A percentile compares a stretch with the other conserved stretches of the same genome.
Evolutionary conservation across 2,113 vertebrate genomes (phyloP).

Genomic region (Rattus rattus): DNA sequence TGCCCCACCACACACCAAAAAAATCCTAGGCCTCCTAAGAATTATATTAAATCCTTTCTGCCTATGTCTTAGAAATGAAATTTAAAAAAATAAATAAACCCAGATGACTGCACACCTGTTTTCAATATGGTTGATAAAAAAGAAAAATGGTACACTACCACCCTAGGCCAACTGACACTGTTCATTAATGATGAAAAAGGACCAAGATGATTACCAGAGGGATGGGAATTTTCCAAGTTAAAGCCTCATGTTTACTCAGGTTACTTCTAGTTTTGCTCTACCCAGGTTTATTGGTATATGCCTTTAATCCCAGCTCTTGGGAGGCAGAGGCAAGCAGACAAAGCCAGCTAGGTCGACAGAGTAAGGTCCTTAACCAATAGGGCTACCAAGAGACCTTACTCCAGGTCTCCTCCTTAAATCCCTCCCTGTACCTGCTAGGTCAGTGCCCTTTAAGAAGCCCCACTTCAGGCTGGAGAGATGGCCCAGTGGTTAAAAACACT

Average conservation of each 20-base stretch:
- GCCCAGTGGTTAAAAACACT: no score
- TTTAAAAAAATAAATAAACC: neutral
- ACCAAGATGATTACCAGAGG: neutral
- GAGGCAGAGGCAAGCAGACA: neutral
- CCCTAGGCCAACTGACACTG: neutral
- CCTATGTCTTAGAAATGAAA: neutral
- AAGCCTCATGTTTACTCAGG: neutral
- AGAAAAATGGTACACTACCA: no score
- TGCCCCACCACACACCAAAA: neutral
- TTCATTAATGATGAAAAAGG: neutral
- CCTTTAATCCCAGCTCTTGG: neutral
- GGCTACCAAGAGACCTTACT: neutral
- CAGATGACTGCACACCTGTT: neutral
- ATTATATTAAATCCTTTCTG: neutral
- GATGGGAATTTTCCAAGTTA: neutral
- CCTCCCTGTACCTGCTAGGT: neutral
- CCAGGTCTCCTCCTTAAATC: neutral
- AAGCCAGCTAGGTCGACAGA: neutral
- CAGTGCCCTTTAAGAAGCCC: neutral
- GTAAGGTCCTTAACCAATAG: neutral
- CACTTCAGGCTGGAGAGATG: neutral
- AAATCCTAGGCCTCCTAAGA: neutral
- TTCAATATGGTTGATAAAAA: neutral
- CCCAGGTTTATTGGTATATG: neutral
- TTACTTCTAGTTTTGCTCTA: neutral